Base-by-base conservation (phyloP, 2,888 invertebrate species). In the Xylocampa areola region DNA sequence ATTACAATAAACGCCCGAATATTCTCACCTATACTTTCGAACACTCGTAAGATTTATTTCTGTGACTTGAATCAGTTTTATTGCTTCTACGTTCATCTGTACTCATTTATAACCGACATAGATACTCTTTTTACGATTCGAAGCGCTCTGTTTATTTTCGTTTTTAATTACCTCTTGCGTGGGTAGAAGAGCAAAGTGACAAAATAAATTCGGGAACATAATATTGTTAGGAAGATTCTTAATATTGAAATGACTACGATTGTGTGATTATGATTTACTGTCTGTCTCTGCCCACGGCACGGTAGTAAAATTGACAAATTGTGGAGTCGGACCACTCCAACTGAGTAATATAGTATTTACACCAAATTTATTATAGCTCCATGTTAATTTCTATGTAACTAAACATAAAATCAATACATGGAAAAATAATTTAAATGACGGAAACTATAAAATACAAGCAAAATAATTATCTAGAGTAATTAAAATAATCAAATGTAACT, bases 111-210 rank as follows among this genome's bases (percentile, higher is more conserved):
- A 91, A 88, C 88, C 85, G 88, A 87, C 91, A 89, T 90, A 91
- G 91, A 91, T 91, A 90, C 88, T 88, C 88, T 93, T 92, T 88
- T 94, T 93, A 94, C 92, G 93, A 93, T 93, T 92, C 85, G 84
- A 88, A 85, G 86, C 90, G 92, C 84, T 90, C 88, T 92, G 94
- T 94, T 94, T 94, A 94, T 94, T 94, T 94, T 94, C 86, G 91
- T 92, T 94, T 94, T 94, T 94, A 94, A 94, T 94, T 94, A 94
- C 94, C 90, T 82, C 80, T 79, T 69, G 92, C 92, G 92, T 91
- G 88, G 92, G 93, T 70, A 70, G 87, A 74, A 73, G 80, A 88
- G 74, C 83, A 85, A 89, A 89, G 89, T 91, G 92, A 92, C 91
- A 92, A 88, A 87, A 87, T 89, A 86, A 84, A 83, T 84, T 87